A percentile compares a stretch with the other conserved stretches of the same genome.
Conservation (phyloP, 2,797 vertebrate genomes). For the Scolopax bukidnonensis region DNA sequence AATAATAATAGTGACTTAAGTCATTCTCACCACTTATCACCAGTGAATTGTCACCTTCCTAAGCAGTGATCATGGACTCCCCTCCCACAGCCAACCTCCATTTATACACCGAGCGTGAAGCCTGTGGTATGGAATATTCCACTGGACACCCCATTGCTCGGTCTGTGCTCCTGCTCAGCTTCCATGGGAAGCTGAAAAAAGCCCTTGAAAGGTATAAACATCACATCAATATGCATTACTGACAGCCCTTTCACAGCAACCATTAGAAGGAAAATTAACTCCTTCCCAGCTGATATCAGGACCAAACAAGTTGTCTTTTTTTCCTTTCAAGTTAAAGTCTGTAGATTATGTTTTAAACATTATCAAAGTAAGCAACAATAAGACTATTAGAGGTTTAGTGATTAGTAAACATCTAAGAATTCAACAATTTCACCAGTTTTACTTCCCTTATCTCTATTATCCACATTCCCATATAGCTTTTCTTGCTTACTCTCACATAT, state of each 20-base stretch:
- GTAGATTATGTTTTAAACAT: background rate
- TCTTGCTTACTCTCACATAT: background rate
- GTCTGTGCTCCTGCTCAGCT: background rate
- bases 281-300: background rate
- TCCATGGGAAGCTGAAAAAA: background rate
- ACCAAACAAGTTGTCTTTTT: background rate
- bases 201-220: background rate
- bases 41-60: background rate
- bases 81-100: background rate
- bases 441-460: background rate
- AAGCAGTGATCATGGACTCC: background rate
- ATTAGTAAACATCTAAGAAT: background rate
- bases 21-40: background rate
- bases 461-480: background rate
- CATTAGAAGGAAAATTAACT: background rate
- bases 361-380: background rate
- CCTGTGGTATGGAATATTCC: background rate
- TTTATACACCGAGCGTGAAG: background rate
- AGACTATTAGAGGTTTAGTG: background rate
- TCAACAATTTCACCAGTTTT: background rate
- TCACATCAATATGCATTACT: background rate
- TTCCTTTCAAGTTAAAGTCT: background rate
- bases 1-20: background rate
- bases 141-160: background rate
- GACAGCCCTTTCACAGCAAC: background rate